These are phyloP conservation scores for Drosophila asahinai DNA, from an alignment of 1,140 invertebrate species.

Conservation along the genomic window DNA sequence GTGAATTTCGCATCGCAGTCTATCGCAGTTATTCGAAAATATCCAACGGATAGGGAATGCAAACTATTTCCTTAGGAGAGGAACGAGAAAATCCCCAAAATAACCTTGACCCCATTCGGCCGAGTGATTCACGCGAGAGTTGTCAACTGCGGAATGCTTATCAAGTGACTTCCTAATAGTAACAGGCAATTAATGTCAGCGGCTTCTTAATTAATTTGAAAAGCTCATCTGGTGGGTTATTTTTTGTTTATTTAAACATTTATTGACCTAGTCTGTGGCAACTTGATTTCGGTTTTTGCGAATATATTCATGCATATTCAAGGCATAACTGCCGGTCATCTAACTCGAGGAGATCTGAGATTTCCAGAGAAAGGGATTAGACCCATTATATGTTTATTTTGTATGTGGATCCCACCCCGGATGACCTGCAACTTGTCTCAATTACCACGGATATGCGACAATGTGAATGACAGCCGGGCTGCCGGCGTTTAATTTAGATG, in stretches of 20 bases:
- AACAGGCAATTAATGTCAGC: constrained; percentile 44
- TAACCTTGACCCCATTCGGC: constrained; percentile 34
- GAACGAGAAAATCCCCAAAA: neutral
- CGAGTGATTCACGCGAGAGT: constrained; percentile 37
- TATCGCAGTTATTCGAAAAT: neutral
- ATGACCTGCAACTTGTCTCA: constrained; percentile 49
- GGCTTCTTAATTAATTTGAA: constrained; percentile 36
- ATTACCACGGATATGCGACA: constrained; percentile 41
- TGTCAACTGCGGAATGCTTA: constrained; percentile 42
- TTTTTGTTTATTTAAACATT: constrained; percentile 38
- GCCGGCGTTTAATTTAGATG: constrained; percentile 63
- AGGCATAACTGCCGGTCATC: constrained; percentile 27
- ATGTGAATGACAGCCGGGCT: constrained; percentile 41
- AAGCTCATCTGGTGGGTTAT: neutral
- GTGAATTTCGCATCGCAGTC: constrained; percentile 20
- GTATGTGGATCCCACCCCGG: neutral
- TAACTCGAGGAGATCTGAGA: constrained; percentile 6
- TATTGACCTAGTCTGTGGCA: constrained; percentile 48
- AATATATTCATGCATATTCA: constrained; percentile 35
- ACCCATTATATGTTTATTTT: neutral
- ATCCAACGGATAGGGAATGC: neutral
- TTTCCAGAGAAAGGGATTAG: constrained; percentile 6
- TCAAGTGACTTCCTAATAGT: constrained; percentile 49
- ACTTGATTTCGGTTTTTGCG: constrained; percentile 29
- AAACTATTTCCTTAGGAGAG: constrained; percentile 27